phyloP scores from a whole-genome alignment of 2,797 vertebrate species.

The Melopsittacus undulatus region DNA sequence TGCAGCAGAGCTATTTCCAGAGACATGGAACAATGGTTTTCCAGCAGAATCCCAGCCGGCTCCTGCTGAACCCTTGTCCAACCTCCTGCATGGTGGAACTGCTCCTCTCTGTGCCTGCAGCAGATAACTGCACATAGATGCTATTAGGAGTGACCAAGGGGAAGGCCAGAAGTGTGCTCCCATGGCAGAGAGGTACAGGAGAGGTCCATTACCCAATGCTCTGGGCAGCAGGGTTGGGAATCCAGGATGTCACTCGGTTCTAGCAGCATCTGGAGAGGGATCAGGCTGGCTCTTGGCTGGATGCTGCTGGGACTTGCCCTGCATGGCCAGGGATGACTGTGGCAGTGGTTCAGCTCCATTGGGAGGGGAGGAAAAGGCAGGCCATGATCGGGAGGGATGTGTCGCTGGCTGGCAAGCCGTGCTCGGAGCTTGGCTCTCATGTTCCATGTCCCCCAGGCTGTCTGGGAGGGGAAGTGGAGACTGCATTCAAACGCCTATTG shows the following conservation, averaged over 20 bases:
- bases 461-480: slow-evolving; percentile 9
- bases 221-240: fast-evolving
- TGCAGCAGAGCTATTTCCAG: background rate
- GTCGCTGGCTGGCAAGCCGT: background rate
- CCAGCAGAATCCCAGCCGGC: background rate
- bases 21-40: background rate
- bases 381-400: background rate
- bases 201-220: background rate
- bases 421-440: background rate
- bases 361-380: background rate
- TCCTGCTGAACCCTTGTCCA: background rate
- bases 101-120: background rate
- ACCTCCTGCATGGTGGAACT: background rate
- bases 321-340: background rate
- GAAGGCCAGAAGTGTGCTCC: background rate
- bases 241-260: fast-evolving
- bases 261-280: background rate
- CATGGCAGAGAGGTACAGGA: background rate
- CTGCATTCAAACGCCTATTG: slow-evolving; percentile 21
- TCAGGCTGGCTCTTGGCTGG: background rate
- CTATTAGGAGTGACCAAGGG: background rate
- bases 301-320: background rate
- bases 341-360: background rate
- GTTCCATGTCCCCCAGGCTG: slow-evolving; percentile 18
- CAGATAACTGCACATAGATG: background rate